Evolutionary conservation across 2,888 invertebrate genomes (phyloP), one percentile per base, ranked within the genome.

Genomic region (Trichogramma evanescens): DNA sequence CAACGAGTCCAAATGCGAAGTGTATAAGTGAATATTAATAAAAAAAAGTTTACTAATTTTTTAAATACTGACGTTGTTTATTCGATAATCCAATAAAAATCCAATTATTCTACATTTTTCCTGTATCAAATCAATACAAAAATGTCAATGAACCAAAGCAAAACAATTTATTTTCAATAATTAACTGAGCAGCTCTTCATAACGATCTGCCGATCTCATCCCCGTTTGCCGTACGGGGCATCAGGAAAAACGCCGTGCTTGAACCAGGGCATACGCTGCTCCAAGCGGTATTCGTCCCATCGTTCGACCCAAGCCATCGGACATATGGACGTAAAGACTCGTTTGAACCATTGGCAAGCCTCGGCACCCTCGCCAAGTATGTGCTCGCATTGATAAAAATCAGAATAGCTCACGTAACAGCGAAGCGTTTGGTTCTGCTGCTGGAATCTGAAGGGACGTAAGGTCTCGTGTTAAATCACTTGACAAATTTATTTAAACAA

Each of bases 341-440:
- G 65, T 58, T 73, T 70, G 48, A 77, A 77, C 74, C 73, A 75
- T 4, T 53, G 63, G 41, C 77, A 77, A 3, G 73, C 73, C 4
- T 71, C 62, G 9, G 70, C 57, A 7, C 62, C 69, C 56, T 69
- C 62, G 3, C 75, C 75, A 44, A 77, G 66, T 26, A 75, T 66
- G 50, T 69, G 60, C 59, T 76, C 68, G 57, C 77, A 76, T 6
- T 73, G 71, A 62, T 71, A 70, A 56, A 74, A 75, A 58, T 77
- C 76, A 1, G 69, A 67, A 56, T 76, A 77, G 71, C 73, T 75
- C 4, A 75, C 72, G 60, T 60, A 74, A 49, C 76, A 77, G 45
- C 76, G 67, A 40, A 67, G 6, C 1, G 76, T 75, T 65, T 74
- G 74, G 63, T 77, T 70, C 53, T 67, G 68, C 61, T 77, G 74